phyloP scores from a whole-genome alignment of 2,113 vertebrate species.

The Phrynosoma platyrhinos region DNA sequence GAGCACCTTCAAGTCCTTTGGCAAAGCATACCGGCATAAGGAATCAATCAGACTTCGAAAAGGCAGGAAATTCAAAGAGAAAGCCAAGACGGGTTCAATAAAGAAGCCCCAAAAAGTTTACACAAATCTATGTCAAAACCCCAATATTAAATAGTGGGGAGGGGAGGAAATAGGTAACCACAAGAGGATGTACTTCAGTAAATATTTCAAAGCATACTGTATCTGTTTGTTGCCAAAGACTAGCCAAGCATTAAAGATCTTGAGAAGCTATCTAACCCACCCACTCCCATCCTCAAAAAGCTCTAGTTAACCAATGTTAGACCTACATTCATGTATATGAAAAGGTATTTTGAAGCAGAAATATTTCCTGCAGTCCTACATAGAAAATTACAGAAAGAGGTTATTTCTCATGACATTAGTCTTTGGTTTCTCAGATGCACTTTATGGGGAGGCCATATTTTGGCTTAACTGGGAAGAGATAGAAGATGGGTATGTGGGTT shows the following conservation, averaged over 20 bases:
- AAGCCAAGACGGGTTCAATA: slow-evolving; percentile 56
- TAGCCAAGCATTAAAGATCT: not conserved
- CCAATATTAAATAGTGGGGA: not conserved
- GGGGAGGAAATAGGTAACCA: not conserved
- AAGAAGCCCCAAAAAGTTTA: slow-evolving; percentile 39
- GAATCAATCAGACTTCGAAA: slow-evolving; percentile 59
- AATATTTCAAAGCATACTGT: not conserved
- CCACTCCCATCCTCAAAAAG: not conserved
- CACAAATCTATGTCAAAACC: slow-evolving; percentile 47
- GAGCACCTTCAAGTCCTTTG: slow-evolving; percentile 38
- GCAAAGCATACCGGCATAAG: slow-evolving; percentile 54
- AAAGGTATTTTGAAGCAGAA: not conserved
- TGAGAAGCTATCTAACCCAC: not conserved
- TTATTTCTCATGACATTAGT: no score
- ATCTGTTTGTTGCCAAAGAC: not conserved
- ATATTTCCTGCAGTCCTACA: not conserved
- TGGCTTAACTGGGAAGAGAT: not conserved
- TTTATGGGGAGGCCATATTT: not conserved
- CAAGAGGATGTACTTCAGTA: slow-evolving; percentile 12
- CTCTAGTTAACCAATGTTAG: not conserved
- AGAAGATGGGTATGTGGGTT: not conserved
- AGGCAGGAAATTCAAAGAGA: slow-evolving; percentile 57
- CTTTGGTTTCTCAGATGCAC: not conserved
- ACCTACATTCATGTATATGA: not conserved
- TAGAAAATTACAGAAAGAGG: not conserved